Base-by-base conservation (phyloP, 2,113 vertebrate genomes). In the Chelonoidis abingdonii region DNA sequence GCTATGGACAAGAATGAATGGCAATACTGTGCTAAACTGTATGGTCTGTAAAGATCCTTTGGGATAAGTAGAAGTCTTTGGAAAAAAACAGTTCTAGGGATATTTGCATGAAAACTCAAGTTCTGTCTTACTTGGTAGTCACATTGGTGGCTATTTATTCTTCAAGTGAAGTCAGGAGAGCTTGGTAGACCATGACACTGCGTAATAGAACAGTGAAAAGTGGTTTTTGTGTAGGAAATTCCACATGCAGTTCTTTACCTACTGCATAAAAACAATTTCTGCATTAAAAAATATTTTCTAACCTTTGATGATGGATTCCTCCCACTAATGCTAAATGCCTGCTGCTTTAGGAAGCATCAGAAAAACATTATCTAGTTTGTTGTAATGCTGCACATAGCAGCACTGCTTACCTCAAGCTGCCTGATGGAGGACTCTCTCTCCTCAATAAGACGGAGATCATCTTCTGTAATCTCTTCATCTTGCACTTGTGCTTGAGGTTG, bases 361-460 rank as follows among this genome's bases (percentile, higher is more conserved):
- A 88, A 93, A 11, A n/a, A n/a, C 31, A 35, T 41, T 89, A 31
- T 59, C 31, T 59, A 47, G 78, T 59, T 35, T 93, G 19, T 57
- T 91, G 8, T 75, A 83, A 83, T 78, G 29, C 2, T 59, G 79
- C 31, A 56, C 11, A 49, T 17, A 54, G 29, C 25, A 29, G 35
- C 16, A 49, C 12, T 21, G 44, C 76, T 92, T 95, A 99, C 99
- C 98, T 99, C 99, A 82, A 99, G 98, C 96, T 99, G 99, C 92
- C 98, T 98, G 97, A 99, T 99, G 87, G 99, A 96, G 47, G 98
- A 98, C 94, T 99, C 99, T 94, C 99, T 98, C 96, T 99, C 99
- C 79, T 99, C 98, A 50, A 99, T 99, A 93, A 99, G 99, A 90
- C 97, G 98, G 83, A 99, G 98, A 93, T 99, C 99, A 12, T 99